phyloP scores from a whole-genome alignment of 2,113 vertebrate species.

The Echinops telfairi region DNA sequence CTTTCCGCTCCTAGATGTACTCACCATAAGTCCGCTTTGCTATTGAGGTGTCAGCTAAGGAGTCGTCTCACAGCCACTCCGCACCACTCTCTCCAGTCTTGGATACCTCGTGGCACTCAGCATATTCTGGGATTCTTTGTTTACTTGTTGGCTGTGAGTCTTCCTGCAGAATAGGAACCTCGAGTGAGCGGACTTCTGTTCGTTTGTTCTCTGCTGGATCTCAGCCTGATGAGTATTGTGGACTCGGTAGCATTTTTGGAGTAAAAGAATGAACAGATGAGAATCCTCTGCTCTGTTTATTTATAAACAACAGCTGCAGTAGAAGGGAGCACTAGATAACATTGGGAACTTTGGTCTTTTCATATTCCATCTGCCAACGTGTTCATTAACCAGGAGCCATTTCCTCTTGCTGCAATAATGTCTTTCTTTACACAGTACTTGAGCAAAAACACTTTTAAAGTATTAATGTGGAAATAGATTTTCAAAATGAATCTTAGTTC shows the following conservation, averaged over 20 bases:
- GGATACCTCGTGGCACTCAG: background rate
- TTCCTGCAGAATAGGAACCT: background rate
- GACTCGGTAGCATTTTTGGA: background rate
- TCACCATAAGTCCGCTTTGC: background rate
- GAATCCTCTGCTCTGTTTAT: background rate
- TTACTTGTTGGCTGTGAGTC: background rate
- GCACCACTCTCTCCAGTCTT: background rate
- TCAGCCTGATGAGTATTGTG: background rate
- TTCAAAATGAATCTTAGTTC: background rate
- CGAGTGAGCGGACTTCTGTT: background rate
- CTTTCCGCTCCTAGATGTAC: background rate
- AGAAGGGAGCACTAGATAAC: background rate
- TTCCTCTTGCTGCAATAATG: background rate
- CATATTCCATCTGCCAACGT: background rate
- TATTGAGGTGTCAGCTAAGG: background rate
- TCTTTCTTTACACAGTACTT: background rate
- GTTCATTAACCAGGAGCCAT: background rate
- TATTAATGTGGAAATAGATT: background rate
- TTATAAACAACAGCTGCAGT: fast-evolving
- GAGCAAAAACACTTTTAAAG: background rate
- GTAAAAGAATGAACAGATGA: background rate
- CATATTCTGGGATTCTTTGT: background rate
- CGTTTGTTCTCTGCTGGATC: background rate
- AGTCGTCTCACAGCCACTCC: background rate
- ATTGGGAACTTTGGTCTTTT: background rate